phyloP scores from a whole-genome alignment of 2,113 vertebrate genomes.

The Percopsis transmontana region DNA sequence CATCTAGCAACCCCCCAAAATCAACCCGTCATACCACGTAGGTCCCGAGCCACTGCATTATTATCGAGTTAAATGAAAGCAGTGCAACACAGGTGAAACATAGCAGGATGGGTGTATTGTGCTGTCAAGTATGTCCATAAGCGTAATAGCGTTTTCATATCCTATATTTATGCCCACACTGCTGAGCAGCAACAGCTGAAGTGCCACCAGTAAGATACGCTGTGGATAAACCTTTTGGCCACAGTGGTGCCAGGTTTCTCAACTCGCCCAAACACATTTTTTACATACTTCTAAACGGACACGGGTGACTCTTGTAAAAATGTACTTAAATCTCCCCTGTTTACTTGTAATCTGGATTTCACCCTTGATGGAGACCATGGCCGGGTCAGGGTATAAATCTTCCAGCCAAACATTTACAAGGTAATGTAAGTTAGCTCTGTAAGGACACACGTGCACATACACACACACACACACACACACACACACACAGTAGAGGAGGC shows the following conservation, averaged over 20 bases:
- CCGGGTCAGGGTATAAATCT: slow-evolving; percentile 51
- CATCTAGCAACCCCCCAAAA: background rate
- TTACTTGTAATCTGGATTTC: slow-evolving; percentile 65
- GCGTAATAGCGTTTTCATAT: slow-evolving; percentile 58
- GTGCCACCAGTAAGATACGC: slow-evolving; percentile 65
- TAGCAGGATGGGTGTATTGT: slow-evolving; percentile 47
- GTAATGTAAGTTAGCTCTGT: slow-evolving; percentile 54
- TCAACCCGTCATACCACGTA: too few relatives aligned
- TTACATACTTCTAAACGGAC: slow-evolving; percentile 62
- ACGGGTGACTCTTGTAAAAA: slow-evolving; percentile 70
- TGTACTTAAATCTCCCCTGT: slow-evolving; percentile 60
- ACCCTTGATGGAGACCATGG: slow-evolving; percentile 43
- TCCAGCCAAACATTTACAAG: slow-evolving; percentile 59
- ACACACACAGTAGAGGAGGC: slow-evolving; percentile 11
- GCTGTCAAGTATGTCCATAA: slow-evolving; percentile 30
- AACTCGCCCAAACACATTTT: slow-evolving; percentile 65
- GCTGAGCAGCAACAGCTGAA: slow-evolving; percentile 68
- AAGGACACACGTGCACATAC: slow-evolving; percentile 5
- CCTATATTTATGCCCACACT: slow-evolving; percentile 58
- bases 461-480: slow-evolving; percentile 19
- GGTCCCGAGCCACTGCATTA: too few relatives aligned
- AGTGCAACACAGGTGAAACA: slow-evolving; percentile 39
- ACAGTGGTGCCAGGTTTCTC: slow-evolving; percentile 63
- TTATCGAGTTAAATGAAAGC: slow-evolving; percentile 33
- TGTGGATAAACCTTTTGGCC: slow-evolving; percentile 69